Base-by-base conservation (phyloP, 2,888 invertebrate species). In the Teleiodes luculella region DNA sequence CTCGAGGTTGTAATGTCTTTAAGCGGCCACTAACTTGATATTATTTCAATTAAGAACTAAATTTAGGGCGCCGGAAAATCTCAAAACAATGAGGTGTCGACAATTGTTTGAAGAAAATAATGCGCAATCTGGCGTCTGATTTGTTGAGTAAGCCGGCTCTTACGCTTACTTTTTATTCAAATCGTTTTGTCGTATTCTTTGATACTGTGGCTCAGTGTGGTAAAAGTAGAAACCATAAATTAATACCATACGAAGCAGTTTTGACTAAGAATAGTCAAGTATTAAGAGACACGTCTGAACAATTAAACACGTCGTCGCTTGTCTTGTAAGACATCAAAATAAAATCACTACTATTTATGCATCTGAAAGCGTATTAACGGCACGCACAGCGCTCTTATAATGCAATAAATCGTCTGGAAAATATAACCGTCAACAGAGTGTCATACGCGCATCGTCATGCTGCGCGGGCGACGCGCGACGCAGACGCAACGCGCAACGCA, bases 321-420 rank as follows among this genome's bases (percentile, higher is more conserved):
- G 84, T 84, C 87, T 78, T 87, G 86, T 86, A 84, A 64, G 83
- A 88, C 88, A 87, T 85, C 80, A 88, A 86, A 88, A 88, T 86
- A 86, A 89, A 83, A 88, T 86, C 76, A 85, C 80, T 80, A 80
- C 80, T 88, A 87, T 89, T 87, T 89, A 88, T 87, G 87, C 69
- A 83, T 81, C 79, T 82, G 81, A 78, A 75, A 83, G 82, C 66
- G 78, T 83, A 86, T 85, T 83, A 87, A 86, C 80, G 78, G 81
- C 80, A 79, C 72, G 75, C 77, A 76, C 76, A 68, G 78, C 72
- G 72, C 84, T 87, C 87, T 87, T 87, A 85, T 87, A 86, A 83
- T 80, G 83, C 76, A 81, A 88, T 89, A 89, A 89, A 89, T 89
- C 83, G 89, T 86, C 83, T 88, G 84, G 86, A 86, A 86, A 86